Evolutionary conservation across 2,797 vertebrate genomes (phyloP).

Genomic region (Meriones psammophilus): DNA sequence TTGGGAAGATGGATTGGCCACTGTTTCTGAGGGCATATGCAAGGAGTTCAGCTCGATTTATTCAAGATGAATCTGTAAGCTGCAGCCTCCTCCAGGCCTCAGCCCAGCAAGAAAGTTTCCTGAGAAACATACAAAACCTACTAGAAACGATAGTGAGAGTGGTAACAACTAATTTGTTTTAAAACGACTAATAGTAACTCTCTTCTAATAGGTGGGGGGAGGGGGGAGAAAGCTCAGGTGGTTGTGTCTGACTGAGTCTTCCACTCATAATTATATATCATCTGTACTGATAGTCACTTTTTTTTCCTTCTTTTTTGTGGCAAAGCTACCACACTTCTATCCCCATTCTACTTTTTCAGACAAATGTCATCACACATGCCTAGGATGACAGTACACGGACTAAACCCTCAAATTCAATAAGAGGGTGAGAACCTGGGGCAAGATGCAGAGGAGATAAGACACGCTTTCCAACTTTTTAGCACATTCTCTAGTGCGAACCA

Average conservation of each 20-base stretch:
- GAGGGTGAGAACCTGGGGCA: background rate
- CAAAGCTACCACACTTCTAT: background rate
- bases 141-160: slow-evolving; percentile 19
- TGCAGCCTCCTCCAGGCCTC: background rate
- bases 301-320: background rate
- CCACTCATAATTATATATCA: background rate
- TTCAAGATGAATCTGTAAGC: slow-evolving; percentile 70
- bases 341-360: slow-evolving; percentile 73
- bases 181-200: background rate
- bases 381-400: slow-evolving; percentile 82
- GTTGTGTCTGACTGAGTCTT: background rate
- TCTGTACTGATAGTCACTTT: background rate
- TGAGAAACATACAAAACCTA: slow-evolving; percentile 24
- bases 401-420: slow-evolving; percentile 70
- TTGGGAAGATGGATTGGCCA: slow-evolving; percentile 74
- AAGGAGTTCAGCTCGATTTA: slow-evolving; percentile 59
- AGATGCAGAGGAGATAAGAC: slow-evolving; percentile 72
- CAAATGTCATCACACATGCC: slow-evolving; percentile 77
- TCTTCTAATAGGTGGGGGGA: background rate
- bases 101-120: background rate
- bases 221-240: background rate
- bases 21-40: slow-evolving; percentile 74
- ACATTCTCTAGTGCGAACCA: slow-evolving; percentile 62
- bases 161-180: slow-evolving; percentile 35
- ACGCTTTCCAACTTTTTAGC: slow-evolving; percentile 76